Percentiles rank a stretch among this genome's conserved stretches.
phyloP scores from a whole-genome alignment of 2,888 invertebrate species.

The Ditula angustiorana region DNA sequence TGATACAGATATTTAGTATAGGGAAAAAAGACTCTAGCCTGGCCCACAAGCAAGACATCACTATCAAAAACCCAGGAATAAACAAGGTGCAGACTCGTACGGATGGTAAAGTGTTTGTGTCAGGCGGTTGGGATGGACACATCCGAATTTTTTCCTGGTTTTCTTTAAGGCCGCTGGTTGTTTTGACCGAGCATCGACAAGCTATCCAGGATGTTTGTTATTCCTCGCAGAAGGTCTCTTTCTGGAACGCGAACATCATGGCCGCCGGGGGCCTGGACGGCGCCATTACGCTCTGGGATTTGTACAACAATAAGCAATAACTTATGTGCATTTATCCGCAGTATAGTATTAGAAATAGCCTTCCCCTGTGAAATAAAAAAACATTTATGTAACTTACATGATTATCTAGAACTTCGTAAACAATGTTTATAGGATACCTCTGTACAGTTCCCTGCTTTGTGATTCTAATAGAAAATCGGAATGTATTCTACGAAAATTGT shows the following conservation, averaged over 20 bases:
- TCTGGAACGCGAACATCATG: slow-evolving; percentile 91
- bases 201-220: slow-evolving; percentile 90
- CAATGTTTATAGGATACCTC: slow-evolving; percentile 24
- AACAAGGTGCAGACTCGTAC: slow-evolving; percentile 88
- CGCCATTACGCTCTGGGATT: slow-evolving; percentile 91
- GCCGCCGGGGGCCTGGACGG: slow-evolving; percentile 91
- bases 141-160: slow-evolving; percentile 92
- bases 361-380: slow-evolving; percentile 42
- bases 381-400: slow-evolving; percentile 39
- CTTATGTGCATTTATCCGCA: slow-evolving; percentile 46
- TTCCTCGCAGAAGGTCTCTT: slow-evolving; percentile 87
- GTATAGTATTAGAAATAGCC: slow-evolving; percentile 29
- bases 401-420: slow-evolving; percentile 32
- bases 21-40: slow-evolving; percentile 82
- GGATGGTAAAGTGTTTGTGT: slow-evolving; percentile 90
- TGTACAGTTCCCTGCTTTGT: neutral
- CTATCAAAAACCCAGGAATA: slow-evolving; percentile 90
- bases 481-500: slow-evolving; percentile 37
- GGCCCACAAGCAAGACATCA: slow-evolving; percentile 86
- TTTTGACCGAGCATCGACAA: slow-evolving; percentile 89
- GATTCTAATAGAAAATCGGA: slow-evolving; percentile 27
- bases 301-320: slow-evolving; percentile 87
- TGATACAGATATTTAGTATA: slow-evolving; percentile 87
- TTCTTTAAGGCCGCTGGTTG: slow-evolving; percentile 89
- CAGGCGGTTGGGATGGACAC: slow-evolving; percentile 92